Conservation (phyloP, 2,888 invertebrate species). For the Callimorpha dominula region DNA sequence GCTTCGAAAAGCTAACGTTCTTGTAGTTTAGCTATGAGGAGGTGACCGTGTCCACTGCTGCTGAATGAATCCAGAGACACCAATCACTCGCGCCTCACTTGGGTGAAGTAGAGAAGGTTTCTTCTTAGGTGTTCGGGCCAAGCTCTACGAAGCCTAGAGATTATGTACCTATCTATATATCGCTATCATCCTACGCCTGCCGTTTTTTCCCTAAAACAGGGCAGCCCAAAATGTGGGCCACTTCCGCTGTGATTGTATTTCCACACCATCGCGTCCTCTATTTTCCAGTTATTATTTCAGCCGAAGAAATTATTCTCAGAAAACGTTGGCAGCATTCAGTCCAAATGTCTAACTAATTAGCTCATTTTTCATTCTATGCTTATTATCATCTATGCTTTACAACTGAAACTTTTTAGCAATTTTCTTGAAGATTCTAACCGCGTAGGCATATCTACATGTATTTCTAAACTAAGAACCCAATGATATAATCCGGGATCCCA, state of each 20-base stretch:
- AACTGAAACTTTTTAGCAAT: not conserved
- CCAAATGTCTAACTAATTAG: not conserved
- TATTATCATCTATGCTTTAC: not conserved
- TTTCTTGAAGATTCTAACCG: not conserved
- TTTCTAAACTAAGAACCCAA: not conserved
- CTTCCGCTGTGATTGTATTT: not conserved
- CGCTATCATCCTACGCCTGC: not conserved
- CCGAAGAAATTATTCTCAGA: not conserved
- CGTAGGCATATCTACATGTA: not conserved
- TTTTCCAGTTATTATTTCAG: not conserved
- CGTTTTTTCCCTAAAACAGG: not conserved
- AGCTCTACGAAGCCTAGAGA: not conserved
- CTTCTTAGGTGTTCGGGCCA: not conserved
- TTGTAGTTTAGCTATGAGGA: too few relatives aligned
- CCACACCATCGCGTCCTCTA: not conserved
- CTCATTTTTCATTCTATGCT: not conserved
- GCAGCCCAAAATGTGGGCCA: not conserved
- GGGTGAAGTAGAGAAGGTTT: too few relatives aligned
- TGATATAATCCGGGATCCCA: not conserved
- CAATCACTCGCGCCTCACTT: too few relatives aligned
- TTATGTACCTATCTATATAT: not conserved
- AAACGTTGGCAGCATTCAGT: not conserved
- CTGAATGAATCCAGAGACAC: too few relatives aligned
- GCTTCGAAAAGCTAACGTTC: too few relatives aligned
- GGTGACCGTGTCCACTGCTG: too few relatives aligned